Conservation (phyloP, 1,140 invertebrate species). For the Drosophila auraria region DNA sequence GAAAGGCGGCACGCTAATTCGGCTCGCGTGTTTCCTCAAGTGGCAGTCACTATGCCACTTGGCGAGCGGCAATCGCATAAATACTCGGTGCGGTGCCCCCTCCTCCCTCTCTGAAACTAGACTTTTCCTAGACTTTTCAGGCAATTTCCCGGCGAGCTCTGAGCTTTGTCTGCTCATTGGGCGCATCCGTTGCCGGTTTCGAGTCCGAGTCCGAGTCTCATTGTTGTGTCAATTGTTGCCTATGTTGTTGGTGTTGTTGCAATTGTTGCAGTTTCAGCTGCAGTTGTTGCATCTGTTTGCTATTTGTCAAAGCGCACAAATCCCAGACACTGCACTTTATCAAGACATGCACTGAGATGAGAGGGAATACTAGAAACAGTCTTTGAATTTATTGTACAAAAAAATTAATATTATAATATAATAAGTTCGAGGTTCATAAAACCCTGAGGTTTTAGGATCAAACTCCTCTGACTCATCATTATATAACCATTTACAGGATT, state of each 20-base stretch:
- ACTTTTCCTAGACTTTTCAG: slow-evolving; percentile 55
- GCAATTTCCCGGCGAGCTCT: slow-evolving; percentile 82
- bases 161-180: slow-evolving; percentile 82
- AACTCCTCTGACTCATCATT: too few species aligned
- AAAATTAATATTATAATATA: too few species aligned
- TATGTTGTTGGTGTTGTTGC: slow-evolving; percentile 57
- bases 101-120: slow-evolving; percentile 13
- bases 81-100: slow-evolving; percentile 31
- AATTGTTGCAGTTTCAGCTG: slow-evolving; percentile 35
- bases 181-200: slow-evolving; percentile 79
- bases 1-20: slow-evolving; percentile 80
- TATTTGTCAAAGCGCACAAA: slow-evolving; percentile 77
- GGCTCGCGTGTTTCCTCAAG: slow-evolving; percentile 82
- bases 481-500: not conserved
- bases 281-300: slow-evolving; percentile 48
- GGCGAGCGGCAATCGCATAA: slow-evolving; percentile 79
- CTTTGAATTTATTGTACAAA: fast-evolving
- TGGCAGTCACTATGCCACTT: slow-evolving; percentile 81
- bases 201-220: slow-evolving; percentile 48
- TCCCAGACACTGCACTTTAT: slow-evolving; percentile 76
- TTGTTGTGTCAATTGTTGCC: slow-evolving; percentile 82
- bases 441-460: too few species aligned
- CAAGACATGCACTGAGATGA: slow-evolving; percentile 40
- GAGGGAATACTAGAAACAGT: not conserved
- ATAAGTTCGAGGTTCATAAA: too few species aligned